phyloP scores from a whole-genome alignment of 2,797 vertebrate genomes.

The Typhlichthys eigenmanni region DNA sequence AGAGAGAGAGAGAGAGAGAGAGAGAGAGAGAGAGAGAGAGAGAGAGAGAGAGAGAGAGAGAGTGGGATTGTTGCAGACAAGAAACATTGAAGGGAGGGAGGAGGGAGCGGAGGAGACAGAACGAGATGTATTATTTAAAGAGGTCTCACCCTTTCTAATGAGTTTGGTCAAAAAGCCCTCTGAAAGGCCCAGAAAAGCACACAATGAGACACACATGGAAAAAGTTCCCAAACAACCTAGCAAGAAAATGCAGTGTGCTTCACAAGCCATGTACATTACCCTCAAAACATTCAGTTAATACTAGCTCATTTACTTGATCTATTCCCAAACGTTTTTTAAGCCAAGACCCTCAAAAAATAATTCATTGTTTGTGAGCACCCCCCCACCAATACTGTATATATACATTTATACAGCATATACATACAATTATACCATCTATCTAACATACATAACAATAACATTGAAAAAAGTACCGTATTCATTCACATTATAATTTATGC shows the following conservation, averaged over 20 bases:
- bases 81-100: slow-evolving; percentile 51
- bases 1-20: slow-evolving; percentile 13
- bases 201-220: slow-evolving; percentile 38
- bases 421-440: too few species aligned
- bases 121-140: slow-evolving; percentile 85
- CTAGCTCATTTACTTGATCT: background rate
- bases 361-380: too few species aligned
- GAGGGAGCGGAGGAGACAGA: slow-evolving; percentile 54
- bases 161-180: slow-evolving; percentile 80
- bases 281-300: background rate
- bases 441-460: too few species aligned
- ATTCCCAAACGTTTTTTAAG: too few species aligned
- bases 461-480: too few species aligned
- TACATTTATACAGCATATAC: too few species aligned
- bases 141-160: slow-evolving; percentile 83
- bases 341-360: too few species aligned
- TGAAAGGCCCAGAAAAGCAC: slow-evolving; percentile 69
- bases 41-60: slow-evolving; percentile 32
- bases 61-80: slow-evolving; percentile 21
- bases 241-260: slow-evolving; percentile 55
- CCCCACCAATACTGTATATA: too few species aligned
- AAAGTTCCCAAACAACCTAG: slow-evolving; percentile 52
- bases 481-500: too few species aligned
- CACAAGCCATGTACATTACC: background rate
- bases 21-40: slow-evolving; percentile 19